Evolutionary conservation across 1,140 invertebrate species (phyloP).

Genomic region (Nasonia longicornis): DNA sequence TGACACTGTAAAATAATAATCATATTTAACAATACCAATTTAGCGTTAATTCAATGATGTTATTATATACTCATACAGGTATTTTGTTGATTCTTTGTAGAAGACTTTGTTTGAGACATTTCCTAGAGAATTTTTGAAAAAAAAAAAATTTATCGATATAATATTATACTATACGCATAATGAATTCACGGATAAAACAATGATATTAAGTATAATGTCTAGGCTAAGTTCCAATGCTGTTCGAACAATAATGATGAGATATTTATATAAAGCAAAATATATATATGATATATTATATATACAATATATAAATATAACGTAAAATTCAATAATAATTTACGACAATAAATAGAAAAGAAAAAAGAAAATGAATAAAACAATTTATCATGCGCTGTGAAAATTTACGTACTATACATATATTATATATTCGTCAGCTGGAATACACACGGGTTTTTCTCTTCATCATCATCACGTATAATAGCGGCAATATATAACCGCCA

Average conservation of each 20-base stretch:
- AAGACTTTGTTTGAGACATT: slow-evolving; percentile 10
- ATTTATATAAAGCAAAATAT: slow-evolving; percentile 58
- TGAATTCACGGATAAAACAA: slow-evolving; percentile 40
- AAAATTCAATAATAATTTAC: slow-evolving; percentile 60
- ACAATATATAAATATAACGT: slow-evolving; percentile 54
- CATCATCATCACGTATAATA: background rate
- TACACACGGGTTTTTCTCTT: slow-evolving; percentile 17
- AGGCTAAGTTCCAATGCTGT: slow-evolving; percentile 69
- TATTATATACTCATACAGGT: background rate
- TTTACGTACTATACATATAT: slow-evolving; percentile 1
- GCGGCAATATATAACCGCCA: background rate
- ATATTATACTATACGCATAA: slow-evolving; percentile 18
- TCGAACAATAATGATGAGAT: slow-evolving; percentile 70
- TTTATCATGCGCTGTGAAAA: slow-evolving; percentile 47
- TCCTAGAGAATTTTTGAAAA: slow-evolving; percentile 22
- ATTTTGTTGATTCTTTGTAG: background rate
- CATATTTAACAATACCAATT: background rate
- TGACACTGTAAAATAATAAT: background rate
- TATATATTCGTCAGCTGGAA: slow-evolving; percentile 15
- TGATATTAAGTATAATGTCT: slow-evolving; percentile 50
- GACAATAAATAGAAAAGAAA: slow-evolving; percentile 59
- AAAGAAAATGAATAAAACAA: slow-evolving; percentile 37
- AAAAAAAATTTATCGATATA: slow-evolving; percentile 25
- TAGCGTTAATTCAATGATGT: background rate
- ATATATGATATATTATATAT: slow-evolving; percentile 54